A percentile compares a stretch with the other conserved stretches of the same genome.
Conservation (phyloP, 2,113 vertebrate genomes). For the Platysternon megacephalum region DNA sequence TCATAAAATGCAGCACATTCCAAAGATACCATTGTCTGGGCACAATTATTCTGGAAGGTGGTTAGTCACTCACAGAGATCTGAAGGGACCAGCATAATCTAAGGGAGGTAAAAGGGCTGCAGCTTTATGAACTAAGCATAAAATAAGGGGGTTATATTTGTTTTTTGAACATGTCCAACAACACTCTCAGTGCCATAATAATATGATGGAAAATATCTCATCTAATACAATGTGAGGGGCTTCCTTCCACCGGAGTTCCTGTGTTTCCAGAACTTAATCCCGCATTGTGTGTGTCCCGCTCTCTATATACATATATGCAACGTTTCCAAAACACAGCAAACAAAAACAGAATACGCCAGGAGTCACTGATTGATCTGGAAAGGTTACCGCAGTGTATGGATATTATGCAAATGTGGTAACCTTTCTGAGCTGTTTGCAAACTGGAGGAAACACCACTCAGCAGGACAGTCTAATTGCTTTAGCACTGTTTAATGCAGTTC, state of each 20-base stretch:
- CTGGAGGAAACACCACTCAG: not conserved
- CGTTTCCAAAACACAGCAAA: not conserved
- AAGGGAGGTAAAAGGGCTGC: not conserved
- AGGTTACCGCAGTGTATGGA: not conserved
- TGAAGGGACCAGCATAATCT: not conserved
- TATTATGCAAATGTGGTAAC: not conserved
- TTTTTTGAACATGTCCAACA: not conserved
- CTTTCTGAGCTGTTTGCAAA: not conserved
- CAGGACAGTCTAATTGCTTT: not conserved
- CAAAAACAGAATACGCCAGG: not conserved
- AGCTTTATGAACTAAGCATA: not conserved
- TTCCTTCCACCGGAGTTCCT: not conserved
- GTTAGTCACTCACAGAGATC: not conserved
- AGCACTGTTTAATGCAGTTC: not conserved
- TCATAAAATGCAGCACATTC: not conserved
- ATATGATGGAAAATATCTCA: not conserved
- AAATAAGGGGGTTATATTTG: not conserved
- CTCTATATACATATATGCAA: not conserved
- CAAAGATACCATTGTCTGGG: not conserved
- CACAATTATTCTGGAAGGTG: not conserved
- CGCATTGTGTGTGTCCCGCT: fast-evolving
- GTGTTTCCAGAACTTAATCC: not conserved
- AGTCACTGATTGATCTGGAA: not conserved
- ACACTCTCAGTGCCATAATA: not conserved
- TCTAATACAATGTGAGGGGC: not conserved